phyloP scores from a whole-genome alignment of 2,888 invertebrate species.

The Hyposoter didymator region DNA sequence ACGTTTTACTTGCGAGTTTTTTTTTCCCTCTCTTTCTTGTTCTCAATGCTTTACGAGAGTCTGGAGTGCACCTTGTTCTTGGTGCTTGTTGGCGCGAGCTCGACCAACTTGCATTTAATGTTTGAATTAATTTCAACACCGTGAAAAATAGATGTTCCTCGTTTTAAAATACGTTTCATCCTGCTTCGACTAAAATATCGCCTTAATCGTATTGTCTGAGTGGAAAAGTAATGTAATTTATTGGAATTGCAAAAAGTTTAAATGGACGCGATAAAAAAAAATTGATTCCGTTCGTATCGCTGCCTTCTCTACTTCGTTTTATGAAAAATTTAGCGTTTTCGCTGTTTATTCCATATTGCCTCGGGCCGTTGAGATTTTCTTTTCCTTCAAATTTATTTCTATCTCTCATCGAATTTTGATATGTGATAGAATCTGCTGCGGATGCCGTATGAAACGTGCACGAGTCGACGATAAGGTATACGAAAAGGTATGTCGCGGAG shows the following conservation, averaged over 20 bases:
- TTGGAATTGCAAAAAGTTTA: background rate
- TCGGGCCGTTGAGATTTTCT: background rate
- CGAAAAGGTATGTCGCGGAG: slow-evolving; percentile 2
- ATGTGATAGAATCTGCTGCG: background rate
- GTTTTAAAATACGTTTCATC: background rate
- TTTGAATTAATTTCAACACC: slow-evolving; percentile 19
- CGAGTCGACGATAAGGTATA: slow-evolving; percentile 18
- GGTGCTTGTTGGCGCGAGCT: slow-evolving; percentile 28
- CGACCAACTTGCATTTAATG: slow-evolving; percentile 2
- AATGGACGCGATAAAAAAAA: background rate
- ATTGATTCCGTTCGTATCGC: background rate
- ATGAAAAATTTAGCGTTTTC: slow-evolving; percentile 16
- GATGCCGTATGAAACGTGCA: slow-evolving; percentile 25
- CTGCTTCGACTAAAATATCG: background rate
- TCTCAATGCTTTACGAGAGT: slow-evolving; percentile 43
- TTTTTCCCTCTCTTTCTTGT: slow-evolving; percentile 10
- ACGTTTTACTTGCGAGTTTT: slow-evolving; percentile 30
- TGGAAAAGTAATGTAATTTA: background rate
- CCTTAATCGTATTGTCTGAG: background rate
- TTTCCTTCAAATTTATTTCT: slow-evolving; percentile 42
- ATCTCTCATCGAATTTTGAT: slow-evolving; percentile 42
- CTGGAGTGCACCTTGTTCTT: slow-evolving; percentile 43
- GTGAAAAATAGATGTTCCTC: background rate
- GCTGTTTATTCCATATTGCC: slow-evolving; percentile 1
- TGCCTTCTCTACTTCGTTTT: background rate